These are phyloP conservation scores for Tapirus indicus DNA, from an alignment of 2,797 vertebrate genomes.

Conservation along the genomic window DNA sequence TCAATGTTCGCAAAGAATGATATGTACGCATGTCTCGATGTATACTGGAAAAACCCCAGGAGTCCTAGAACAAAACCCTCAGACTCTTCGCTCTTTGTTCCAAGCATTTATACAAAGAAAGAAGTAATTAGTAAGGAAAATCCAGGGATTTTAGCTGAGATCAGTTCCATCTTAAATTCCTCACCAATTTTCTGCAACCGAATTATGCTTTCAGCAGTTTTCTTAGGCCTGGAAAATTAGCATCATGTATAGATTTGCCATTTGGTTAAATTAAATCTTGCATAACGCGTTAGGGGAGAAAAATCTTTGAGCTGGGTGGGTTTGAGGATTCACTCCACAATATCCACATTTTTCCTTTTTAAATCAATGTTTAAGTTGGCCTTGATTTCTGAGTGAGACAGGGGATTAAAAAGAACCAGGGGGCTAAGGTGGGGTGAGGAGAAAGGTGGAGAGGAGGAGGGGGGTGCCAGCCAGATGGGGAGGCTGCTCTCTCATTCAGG, in stretches of 20 bases:
- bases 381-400: background rate
- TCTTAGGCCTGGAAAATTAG: slow-evolving; percentile 39
- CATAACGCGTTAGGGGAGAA: background rate
- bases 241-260: slow-evolving; percentile 66
- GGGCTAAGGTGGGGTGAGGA: background rate
- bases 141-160: slow-evolving; percentile 4
- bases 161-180: slow-evolving; percentile 22
- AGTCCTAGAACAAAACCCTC: background rate
- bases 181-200: slow-evolving; percentile 25
- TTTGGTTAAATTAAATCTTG: slow-evolving; percentile 69
- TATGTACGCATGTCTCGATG: background rate
- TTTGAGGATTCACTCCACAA: slow-evolving; percentile 9
- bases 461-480: background rate
- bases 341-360: background rate
- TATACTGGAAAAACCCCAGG: background rate
- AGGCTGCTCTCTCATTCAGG: background rate
- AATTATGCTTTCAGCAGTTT: slow-evolving; percentile 52
- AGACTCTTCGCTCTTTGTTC: background rate
- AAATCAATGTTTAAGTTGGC: background rate
- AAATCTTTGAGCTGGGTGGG: background rate
- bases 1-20: background rate
- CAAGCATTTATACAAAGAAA: slow-evolving; percentile 27
- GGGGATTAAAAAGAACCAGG: background rate
- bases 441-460: background rate
- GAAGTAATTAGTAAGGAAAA: slow-evolving; percentile 57